phyloP scores from a whole-genome alignment of 2,113 vertebrate genomes.

The Lepus europaeus region DNA sequence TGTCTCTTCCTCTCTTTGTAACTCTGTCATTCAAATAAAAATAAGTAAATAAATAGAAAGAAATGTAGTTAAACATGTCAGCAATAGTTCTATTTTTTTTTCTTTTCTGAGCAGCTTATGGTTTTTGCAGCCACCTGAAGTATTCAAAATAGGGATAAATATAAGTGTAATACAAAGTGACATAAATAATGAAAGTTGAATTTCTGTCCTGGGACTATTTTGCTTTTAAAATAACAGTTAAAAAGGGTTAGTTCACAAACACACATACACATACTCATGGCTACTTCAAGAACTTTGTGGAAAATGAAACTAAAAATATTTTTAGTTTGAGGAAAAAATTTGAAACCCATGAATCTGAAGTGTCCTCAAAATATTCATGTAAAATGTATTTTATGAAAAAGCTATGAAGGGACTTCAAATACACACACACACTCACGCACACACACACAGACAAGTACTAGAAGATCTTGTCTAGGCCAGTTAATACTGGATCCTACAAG shows the following conservation, averaged over 20 bases:
- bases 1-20: too few species aligned
- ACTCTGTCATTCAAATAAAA: too few species aligned
- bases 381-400: too few species aligned
- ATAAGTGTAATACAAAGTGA: neutral
- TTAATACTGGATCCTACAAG: neutral
- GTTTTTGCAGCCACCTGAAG: constrained; percentile 37
- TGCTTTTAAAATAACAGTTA: neutral
- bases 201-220: constrained; percentile 9
- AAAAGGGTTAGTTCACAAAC: neutral
- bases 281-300: neutral
- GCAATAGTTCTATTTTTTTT: constrained; percentile 46
- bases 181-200: neutral
- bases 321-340: too few species aligned
- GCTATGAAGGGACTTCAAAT: too few species aligned
- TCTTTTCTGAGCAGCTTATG: neutral
- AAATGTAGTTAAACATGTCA: constrained; percentile 42
- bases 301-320: too few species aligned
- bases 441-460: neutral
- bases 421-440: neutral
- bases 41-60: too few species aligned
- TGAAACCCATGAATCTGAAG: too few species aligned
- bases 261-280: neutral
- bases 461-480: constrained; percentile 3
- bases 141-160: constrained; percentile 24
- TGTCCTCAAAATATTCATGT: too few species aligned